phyloP scores from a whole-genome alignment of 2,113 vertebrate genomes.

The Seriola quinqueradiata region DNA sequence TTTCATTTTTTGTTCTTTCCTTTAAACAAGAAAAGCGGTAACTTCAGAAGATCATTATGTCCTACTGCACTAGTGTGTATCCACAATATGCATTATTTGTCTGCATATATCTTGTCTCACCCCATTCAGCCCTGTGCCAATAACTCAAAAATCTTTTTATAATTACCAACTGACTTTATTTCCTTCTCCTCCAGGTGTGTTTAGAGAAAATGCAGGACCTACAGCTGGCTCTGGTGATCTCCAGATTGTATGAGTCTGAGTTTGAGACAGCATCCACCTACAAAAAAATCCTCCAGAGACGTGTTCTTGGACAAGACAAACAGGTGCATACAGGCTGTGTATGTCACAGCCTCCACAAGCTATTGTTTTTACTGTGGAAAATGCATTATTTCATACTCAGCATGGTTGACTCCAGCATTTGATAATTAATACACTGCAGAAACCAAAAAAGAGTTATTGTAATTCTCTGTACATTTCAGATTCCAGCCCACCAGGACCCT shows the following conservation, averaged over 20 bases:
- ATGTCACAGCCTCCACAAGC: neutral
- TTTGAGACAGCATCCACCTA: slow-evolving; percentile 93
- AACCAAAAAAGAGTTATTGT: neutral
- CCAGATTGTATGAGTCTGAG: slow-evolving; percentile 94
- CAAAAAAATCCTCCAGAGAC: slow-evolving; percentile 92
- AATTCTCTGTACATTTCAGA: slow-evolving; percentile 56
- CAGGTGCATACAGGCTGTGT: slow-evolving; percentile 69
- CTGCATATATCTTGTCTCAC: neutral
- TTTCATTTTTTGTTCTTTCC: neutral
- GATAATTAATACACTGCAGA: slow-evolving; percentile 2
- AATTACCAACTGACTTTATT: neutral
- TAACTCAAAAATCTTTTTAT: neutral
- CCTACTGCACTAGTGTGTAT: neutral
- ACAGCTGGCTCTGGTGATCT: slow-evolving; percentile 95
- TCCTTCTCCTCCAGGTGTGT: slow-evolving; percentile 87
- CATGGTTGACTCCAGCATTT: slow-evolving; percentile 5
- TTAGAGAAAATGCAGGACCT: slow-evolving; percentile 96
- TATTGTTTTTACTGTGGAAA: neutral
- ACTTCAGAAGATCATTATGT: neutral
- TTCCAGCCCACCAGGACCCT: slow-evolving; percentile 87
- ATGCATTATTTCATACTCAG: neutral
- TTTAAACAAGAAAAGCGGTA: neutral
- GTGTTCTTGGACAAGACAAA: slow-evolving; percentile 88
- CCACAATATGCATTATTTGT: slow-evolving; percentile 9
- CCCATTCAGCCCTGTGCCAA: neutral